Evolutionary conservation across 2,888 invertebrate species (phyloP).

Genomic region (Pristionchus fissidentatus): DNA sequence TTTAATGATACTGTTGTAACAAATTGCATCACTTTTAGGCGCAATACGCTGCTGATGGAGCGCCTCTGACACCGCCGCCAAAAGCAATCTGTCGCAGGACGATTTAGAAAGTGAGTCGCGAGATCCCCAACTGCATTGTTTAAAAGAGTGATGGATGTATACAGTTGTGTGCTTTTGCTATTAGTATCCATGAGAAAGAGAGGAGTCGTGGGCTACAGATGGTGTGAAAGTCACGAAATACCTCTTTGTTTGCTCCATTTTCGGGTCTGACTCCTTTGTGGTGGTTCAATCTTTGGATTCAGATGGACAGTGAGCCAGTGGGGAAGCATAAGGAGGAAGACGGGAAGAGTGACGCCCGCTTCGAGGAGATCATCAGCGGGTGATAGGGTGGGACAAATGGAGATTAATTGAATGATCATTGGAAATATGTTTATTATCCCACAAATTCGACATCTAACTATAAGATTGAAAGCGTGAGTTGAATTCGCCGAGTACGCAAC

Average conservation of each 20-base stretch:
- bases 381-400: background rate
- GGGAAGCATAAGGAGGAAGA: conserved; percentile 14
- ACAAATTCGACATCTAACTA: no score
- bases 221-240: no score
- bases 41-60: background rate
- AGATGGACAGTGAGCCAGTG: conserved; percentile 4
- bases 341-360: background rate
- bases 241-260: background rate
- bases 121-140: background rate
- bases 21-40: background rate
- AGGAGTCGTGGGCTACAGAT: no score
- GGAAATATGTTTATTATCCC: no score
- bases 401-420: background rate
- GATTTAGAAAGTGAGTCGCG: conserved; percentile 16
- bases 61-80: background rate
- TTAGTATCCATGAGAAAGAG: background rate
- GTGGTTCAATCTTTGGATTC: background rate
- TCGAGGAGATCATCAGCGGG: background rate
- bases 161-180: background rate
- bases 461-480: no score
- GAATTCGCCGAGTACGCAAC: no score
- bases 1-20: background rate
- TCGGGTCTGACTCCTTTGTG: background rate
- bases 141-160: background rate
- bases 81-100: conserved; percentile 27